Evolutionary conservation across 2,797 vertebrate genomes (phyloP).

Genomic region (Tapera naevia): DNA sequence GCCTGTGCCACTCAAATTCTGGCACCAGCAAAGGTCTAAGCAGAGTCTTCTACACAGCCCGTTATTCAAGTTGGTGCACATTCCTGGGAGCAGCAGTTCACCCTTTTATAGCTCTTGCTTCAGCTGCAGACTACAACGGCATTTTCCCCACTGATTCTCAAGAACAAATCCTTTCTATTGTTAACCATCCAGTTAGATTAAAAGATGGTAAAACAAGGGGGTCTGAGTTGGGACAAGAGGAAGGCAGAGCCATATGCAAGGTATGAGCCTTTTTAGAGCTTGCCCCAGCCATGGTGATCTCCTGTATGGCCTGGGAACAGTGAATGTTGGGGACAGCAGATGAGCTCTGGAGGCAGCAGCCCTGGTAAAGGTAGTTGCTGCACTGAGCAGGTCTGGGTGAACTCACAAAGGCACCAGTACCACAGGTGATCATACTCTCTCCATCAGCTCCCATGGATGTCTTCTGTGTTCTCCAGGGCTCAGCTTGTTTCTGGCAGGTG

Average conservation of each 20-base stretch:
- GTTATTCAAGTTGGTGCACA: slow-evolving; percentile 45
- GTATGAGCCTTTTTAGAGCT: background rate
- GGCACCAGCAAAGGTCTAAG: background rate
- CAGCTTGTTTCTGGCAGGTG: background rate
- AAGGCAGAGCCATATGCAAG: fast-evolving
- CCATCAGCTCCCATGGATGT: background rate
- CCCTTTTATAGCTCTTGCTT: background rate
- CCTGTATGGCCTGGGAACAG: fast-evolving
- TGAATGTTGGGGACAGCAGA: background rate
- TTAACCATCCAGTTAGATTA: background rate
- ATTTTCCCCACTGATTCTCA: background rate
- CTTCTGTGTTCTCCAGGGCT: background rate
- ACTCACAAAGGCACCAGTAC: fast-evolving
- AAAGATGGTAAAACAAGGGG: background rate
- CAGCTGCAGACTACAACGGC: background rate
- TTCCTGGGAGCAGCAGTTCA: slow-evolving; percentile 25
- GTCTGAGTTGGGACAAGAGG: background rate
- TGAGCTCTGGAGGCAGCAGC: background rate
- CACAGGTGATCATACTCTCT: fast-evolving
- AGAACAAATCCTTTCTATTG: background rate
- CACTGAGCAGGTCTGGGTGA: background rate
- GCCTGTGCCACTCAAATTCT: background rate
- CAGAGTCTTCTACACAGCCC: background rate
- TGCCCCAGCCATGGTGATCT: no score
- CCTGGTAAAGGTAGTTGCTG: background rate